phyloP scores from a whole-genome alignment of 1,140 invertebrate genomes.

The Ceratitis capitata region DNA sequence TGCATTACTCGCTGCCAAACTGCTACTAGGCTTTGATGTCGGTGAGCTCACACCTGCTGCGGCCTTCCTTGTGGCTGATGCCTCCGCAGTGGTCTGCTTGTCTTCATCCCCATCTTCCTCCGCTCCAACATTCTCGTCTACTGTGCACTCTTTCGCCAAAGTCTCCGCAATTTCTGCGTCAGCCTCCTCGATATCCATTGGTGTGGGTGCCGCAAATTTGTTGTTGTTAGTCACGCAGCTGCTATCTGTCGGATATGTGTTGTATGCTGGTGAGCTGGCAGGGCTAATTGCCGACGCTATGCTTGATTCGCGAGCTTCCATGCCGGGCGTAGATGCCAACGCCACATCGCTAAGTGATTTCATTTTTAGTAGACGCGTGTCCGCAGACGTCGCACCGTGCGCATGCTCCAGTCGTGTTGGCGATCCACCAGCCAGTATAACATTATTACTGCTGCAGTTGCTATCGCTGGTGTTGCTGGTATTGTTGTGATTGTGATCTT shows the following conservation, averaged over 20 bases:
- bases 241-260: conserved; percentile 1
- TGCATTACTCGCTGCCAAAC: background rate
- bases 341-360: background rate
- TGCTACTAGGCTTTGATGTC: background rate
- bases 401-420: conserved; percentile 72
- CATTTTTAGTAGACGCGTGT: conserved; percentile 62
- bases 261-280: background rate
- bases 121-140: conserved; percentile 61
- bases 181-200: conserved; percentile 35
- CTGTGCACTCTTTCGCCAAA: conserved; percentile 62
- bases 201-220: conserved; percentile 43
- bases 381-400: conserved; percentile 66
- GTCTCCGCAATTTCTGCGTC: background rate
- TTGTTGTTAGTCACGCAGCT: background rate
- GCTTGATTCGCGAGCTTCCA: background rate
- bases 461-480: conserved; percentile 68
- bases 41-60: background rate
- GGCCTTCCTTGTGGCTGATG: background rate
- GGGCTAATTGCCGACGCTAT: conserved; percentile 6
- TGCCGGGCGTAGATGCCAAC: background rate
- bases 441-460: conserved; percentile 66
- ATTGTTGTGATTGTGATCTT: conserved; percentile 45
- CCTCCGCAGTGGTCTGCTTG: conserved; percentile 61
- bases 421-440: conserved; percentile 64
- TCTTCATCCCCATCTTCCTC: conserved; percentile 56